Evolutionary conservation across 2,888 invertebrate species (phyloP).

Genomic region (Crepidodera aurea): DNA sequence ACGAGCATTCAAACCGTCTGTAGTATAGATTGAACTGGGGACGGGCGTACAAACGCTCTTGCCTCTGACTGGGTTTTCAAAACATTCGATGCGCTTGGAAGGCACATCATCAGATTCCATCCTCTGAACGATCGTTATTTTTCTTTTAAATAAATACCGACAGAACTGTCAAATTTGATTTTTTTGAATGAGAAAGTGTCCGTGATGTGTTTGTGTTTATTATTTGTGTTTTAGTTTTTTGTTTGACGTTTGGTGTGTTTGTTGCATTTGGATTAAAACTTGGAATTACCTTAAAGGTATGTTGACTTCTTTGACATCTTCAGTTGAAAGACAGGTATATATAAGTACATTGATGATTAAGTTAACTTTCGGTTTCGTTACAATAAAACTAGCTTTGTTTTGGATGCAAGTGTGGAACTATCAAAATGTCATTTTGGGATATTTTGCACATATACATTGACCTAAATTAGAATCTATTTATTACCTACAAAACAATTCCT

Average conservation of each 20-base stretch:
- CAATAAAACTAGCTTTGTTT: too few relatives aligned
- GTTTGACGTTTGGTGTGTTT: slow-evolving; percentile 25
- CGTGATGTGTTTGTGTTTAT: slow-evolving; percentile 30
- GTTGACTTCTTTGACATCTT: slow-evolving; percentile 20
- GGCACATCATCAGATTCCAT: slow-evolving; percentile 12
- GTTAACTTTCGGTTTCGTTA: too few relatives aligned
- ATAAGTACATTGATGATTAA: neutral
- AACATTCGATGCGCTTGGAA: slow-evolving; percentile 32
- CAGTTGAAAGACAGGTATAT: neutral
- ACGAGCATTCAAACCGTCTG: slow-evolving; percentile 45
- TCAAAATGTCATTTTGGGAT: too few relatives aligned
- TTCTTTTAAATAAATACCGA: slow-evolving; percentile 7
- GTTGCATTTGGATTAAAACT: slow-evolving; percentile 22
- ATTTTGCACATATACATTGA: too few relatives aligned
- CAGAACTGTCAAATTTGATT: slow-evolving; percentile 4
- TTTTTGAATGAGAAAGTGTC: slow-evolving; percentile 29
- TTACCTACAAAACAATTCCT: too few relatives aligned
- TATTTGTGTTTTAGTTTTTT: slow-evolving; percentile 27
- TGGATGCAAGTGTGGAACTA: too few relatives aligned
- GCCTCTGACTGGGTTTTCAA: slow-evolving; percentile 39
- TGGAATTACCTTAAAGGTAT: slow-evolving; percentile 23
- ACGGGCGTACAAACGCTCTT: slow-evolving; percentile 36
- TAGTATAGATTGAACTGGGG: slow-evolving; percentile 49
- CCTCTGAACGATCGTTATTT: slow-evolving; percentile 12
- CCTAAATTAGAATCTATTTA: too few relatives aligned